Conservation (phyloP, 2,113 vertebrate species). For the Cygnus atratus region DNA sequence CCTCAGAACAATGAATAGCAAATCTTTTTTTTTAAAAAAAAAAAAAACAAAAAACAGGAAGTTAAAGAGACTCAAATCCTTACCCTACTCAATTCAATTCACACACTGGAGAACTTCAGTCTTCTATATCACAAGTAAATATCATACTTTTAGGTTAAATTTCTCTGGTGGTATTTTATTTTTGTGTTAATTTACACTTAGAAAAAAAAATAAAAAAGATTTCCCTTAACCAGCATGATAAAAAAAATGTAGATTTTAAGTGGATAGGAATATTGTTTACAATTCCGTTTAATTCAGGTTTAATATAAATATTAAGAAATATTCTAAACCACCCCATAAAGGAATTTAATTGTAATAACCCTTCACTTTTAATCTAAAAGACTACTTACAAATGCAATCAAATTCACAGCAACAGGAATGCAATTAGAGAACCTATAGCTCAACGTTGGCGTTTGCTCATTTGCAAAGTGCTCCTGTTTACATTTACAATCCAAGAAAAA, state of each 20-base stretch:
- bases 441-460: neutral
- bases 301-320: neutral
- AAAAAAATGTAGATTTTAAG: neutral
- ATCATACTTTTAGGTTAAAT: neutral
- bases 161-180: neutral
- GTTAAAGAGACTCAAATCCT: neutral
- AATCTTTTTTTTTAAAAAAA: too few relatives aligned
- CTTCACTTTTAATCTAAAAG: neutral
- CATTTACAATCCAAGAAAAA: neutral
- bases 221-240: neutral
- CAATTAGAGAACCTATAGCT: neutral
- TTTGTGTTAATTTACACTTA: neutral
- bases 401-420: neutral
- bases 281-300: neutral
- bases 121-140: neutral
- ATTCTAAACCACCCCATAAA: neutral
- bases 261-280: neutral
- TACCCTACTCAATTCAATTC: neutral
- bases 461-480: neutral
- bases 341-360: neutral
- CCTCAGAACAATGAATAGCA: neutral
- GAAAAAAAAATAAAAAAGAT: neutral
- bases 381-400: neutral
- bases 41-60: too few relatives aligned
- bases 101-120: neutral